Evolutionary conservation across 2,888 invertebrate genomes (phyloP).

Genomic region (Catocala sponsa): DNA sequence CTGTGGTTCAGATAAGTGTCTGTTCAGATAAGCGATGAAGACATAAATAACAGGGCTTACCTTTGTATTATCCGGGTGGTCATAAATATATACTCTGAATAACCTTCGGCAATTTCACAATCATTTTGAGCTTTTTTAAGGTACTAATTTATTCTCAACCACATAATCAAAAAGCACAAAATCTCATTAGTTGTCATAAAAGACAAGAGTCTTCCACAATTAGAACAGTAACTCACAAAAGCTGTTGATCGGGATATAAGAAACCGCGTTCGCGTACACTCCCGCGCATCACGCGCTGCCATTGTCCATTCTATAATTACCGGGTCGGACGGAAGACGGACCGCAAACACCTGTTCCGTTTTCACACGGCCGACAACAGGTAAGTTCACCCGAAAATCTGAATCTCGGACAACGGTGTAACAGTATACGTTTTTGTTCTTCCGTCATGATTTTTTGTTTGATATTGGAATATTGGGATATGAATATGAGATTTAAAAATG

Average conservation of each 20-base stretch:
- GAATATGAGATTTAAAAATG: slow-evolving; percentile 11
- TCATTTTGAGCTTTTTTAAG: too few species aligned
- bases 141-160: neutral
- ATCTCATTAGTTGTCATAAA: slow-evolving; percentile 10
- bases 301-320: slow-evolving; percentile 83
- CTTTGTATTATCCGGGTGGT: too few species aligned
- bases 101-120: too few species aligned
- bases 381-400: slow-evolving; percentile 65
- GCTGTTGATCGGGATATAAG: slow-evolving; percentile 31
- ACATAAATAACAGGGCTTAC: too few species aligned
- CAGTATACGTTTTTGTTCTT: slow-evolving; percentile 78
- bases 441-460: slow-evolving; percentile 48
- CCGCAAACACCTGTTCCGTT: slow-evolving; percentile 83
- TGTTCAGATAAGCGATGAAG: too few species aligned
- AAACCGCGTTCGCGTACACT: slow-evolving; percentile 59
- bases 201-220: slow-evolving; percentile 15
- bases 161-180: slow-evolving; percentile 6
- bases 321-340: slow-evolving; percentile 69
- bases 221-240: slow-evolving; percentile 49
- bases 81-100: too few species aligned
- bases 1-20: too few species aligned
- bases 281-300: slow-evolving; percentile 74
- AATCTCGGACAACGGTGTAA: slow-evolving; percentile 73
- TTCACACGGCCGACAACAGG: slow-evolving; percentile 85
- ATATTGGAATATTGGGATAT: slow-evolving; percentile 14